Conservation (phyloP, 2,888 invertebrate species). For the Pollenia labialis region DNA sequence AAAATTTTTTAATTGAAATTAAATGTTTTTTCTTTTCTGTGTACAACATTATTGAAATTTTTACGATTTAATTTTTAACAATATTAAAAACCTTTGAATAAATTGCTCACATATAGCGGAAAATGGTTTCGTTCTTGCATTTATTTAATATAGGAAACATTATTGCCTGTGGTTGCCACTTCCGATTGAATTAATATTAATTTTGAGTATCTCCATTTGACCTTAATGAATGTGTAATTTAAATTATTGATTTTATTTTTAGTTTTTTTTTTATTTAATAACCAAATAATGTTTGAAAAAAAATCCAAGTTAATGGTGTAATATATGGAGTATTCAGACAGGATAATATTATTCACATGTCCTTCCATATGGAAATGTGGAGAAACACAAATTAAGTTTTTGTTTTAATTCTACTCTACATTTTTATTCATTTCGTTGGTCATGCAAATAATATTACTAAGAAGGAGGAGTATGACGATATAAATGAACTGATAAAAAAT, state of each 20-base stretch:
- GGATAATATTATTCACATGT: background rate
- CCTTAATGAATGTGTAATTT: background rate
- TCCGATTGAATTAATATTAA: too few species aligned
- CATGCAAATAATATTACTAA: conserved; percentile 39
- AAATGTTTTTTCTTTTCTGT: too few species aligned
- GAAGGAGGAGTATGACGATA: conserved; percentile 1
- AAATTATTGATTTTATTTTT: background rate
- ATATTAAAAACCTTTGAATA: too few species aligned
- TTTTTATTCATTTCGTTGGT: conserved; percentile 19
- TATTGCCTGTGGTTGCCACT: too few species aligned
- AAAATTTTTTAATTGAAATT: too few species aligned
- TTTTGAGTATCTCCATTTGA: too few species aligned
- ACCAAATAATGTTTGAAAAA: background rate
- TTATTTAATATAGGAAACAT: too few species aligned
- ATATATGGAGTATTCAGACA: background rate
- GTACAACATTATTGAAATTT: too few species aligned
- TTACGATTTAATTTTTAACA: too few species aligned
- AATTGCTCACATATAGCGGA: too few species aligned
- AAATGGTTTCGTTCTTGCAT: too few species aligned
- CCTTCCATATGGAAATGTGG: conserved; percentile 34
- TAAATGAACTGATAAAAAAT: conserved; percentile 46
- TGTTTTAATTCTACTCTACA: background rate
- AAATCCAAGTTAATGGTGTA: conserved; percentile 12
- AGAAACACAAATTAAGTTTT: conserved; percentile 25
- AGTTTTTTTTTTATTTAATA: too few species aligned